Evolutionary conservation across 2,888 invertebrate species (phyloP), one percentile per base, ranked within the genome.

Genomic region (Antheraea yamamai): DNA sequence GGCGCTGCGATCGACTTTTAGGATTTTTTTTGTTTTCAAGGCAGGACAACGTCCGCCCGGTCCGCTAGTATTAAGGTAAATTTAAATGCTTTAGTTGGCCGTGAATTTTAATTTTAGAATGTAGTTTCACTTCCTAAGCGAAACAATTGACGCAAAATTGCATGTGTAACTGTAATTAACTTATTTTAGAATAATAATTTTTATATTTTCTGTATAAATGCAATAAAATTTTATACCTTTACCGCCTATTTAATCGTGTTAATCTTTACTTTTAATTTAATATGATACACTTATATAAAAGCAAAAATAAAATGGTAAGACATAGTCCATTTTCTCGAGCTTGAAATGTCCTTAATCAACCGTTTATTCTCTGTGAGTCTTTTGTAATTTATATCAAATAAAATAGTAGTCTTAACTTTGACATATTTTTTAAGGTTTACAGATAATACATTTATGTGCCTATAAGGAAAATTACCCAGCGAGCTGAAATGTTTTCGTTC

Each of bases 41-140:
- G n/a, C n/a, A n/a, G n/a, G n/a, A n/a, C n/a, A n/a, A n/a, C n/a
- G n/a, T n/a, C n/a, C n/a, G n/a, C n/a, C n/a, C n/a, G n/a, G n/a
- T n/a, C n/a, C n/a, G n/a, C n/a, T n/a, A n/a, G n/a, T n/a, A n/a
- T n/a, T n/a, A 30, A 66, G 30, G 26, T 30, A 30, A 26, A 66
- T 26, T 64, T 66, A 30, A 70, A 70, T 39, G 35, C 20, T 70
- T 39, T 39, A 20, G 35, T 70, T 70, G 70, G n/a, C 39, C 39
- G 10, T 70, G 70, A 70, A 70, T 39, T 35, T n/a, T 70, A 39
- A 39, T n/a, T 39, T 35, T 12, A 70, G 68, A 68, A 68, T 68
- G 35, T 35, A 68, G 68, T 68, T 35, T 35, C 35, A 68, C 35
- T 68, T 68, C 35, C 30, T 68, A 68, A 68, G 68, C 20, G 4